Percentiles rank a stretch among this genome's conserved stretches.
Evolutionary conservation across 2,113 vertebrate genomes (phyloP).

Genomic region (Lichenostomus cassidix): DNA sequence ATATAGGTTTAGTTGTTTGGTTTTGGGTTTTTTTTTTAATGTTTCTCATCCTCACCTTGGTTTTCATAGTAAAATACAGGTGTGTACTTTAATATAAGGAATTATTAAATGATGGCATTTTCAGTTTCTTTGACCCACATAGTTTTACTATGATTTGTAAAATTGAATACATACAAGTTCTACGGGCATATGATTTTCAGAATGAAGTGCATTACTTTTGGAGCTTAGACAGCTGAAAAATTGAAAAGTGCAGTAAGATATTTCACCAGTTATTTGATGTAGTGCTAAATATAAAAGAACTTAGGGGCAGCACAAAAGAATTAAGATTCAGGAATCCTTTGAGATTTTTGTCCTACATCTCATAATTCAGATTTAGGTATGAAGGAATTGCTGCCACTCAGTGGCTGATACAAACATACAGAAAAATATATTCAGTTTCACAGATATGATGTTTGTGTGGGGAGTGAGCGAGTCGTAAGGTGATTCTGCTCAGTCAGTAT

Average conservation of each 20-base stretch:
- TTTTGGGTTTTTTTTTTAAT: not conserved
- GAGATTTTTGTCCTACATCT: not conserved
- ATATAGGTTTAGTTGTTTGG: not conserved
- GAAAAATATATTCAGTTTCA: not conserved
- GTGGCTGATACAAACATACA: constrained; percentile 13
- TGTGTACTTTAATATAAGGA: not conserved
- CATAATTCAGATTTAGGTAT: not conserved
- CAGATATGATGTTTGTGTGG: not conserved
- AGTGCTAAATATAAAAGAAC: not conserved
- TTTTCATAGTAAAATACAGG: not conserved
- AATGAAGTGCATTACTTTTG: not conserved
- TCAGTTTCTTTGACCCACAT: not conserved
- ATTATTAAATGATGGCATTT: not conserved
- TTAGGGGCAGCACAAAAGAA: not conserved
- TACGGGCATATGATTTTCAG: not conserved
- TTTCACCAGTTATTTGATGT: not conserved
- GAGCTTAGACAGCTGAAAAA: not conserved
- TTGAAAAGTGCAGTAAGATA: not conserved
- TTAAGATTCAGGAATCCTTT: not conserved
- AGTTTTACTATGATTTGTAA: not conserved
- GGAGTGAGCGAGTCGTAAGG: not conserved
- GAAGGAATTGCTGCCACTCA: constrained; percentile 59
- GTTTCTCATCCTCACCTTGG: not conserved
- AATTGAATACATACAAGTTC: not conserved
- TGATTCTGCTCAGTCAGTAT: not conserved